These are phyloP conservation scores for Heliconius ethilla DNA, from an alignment of 2,888 invertebrate genomes.

Conservation along the genomic window DNA sequence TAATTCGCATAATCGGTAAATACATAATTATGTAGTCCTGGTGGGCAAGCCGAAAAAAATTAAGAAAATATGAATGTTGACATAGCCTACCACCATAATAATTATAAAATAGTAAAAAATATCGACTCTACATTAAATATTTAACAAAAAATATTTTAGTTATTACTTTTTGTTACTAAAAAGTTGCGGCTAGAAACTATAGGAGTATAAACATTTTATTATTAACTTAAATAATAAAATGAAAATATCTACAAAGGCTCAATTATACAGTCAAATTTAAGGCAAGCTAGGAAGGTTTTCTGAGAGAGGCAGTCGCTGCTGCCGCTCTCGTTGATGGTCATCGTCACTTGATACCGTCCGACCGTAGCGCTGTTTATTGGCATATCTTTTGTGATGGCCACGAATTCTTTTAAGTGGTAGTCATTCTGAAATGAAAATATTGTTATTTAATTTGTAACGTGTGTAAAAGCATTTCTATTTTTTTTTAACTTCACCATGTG, in stretches of 20 bases:
- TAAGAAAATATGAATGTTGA: no score
- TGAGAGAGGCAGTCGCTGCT: slow-evolving; percentile 50
- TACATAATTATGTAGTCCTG: no score
- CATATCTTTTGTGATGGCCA: slow-evolving; percentile 53
- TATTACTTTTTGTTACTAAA: no score
- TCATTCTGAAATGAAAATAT: slow-evolving; percentile 50
- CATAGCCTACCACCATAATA: no score
- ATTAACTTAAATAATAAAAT: not conserved
- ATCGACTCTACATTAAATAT: no score
- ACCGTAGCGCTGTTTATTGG: slow-evolving; percentile 55
- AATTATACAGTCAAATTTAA: slow-evolving; percentile 58
- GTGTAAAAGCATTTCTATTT: no score
- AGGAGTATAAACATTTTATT: not conserved
- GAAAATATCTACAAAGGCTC: slow-evolving; percentile 46
- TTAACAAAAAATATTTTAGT: no score
- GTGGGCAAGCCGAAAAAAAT: no score
- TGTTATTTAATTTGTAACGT: not conserved
- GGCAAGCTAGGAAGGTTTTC: slow-evolving; percentile 51
- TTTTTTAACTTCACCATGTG: no score
- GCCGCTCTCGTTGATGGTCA: slow-evolving; percentile 53
- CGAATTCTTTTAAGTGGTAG: slow-evolving; percentile 54
- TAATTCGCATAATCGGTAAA: no score
- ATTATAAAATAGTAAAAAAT: no score
- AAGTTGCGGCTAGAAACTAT: not conserved
- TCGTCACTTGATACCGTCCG: slow-evolving; percentile 55